Conservation (phyloP, 2,888 invertebrate genomes). For the Amiota mariae region DNA sequence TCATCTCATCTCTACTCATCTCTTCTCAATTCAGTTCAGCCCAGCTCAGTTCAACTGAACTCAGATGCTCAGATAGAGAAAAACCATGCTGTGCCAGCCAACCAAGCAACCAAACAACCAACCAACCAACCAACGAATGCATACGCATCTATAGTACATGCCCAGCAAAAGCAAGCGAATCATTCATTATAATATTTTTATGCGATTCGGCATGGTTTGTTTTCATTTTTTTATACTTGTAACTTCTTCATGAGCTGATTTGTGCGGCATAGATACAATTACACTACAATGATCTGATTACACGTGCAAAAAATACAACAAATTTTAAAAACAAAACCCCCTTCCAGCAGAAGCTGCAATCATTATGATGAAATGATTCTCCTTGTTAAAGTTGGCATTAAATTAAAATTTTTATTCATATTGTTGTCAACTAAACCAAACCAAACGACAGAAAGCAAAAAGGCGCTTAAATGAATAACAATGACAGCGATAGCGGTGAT, state of each 20-base stretch:
- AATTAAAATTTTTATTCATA: slow-evolving; percentile 66
- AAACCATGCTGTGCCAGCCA: not conserved
- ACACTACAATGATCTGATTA: slow-evolving; percentile 62
- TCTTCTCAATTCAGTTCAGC: not conserved
- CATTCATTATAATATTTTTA: slow-evolving; percentile 65
- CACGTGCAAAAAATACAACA: slow-evolving; percentile 55
- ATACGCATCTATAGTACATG: not conserved
- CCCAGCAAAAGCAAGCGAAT: slow-evolving; percentile 38
- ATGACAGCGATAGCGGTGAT: too few species aligned
- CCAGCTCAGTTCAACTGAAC: too few species aligned
- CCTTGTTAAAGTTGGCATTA: slow-evolving; percentile 30
- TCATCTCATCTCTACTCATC: not conserved
- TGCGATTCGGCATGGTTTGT: slow-evolving; percentile 32
- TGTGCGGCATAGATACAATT: slow-evolving; percentile 66
- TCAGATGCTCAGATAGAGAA: too few species aligned
- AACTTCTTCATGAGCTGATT: slow-evolving; percentile 59
- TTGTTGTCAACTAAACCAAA: slow-evolving; percentile 31
- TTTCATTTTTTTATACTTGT: slow-evolving; percentile 38
- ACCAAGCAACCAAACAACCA: not conserved
- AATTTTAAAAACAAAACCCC: slow-evolving; percentile 46
- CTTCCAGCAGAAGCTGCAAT: not conserved
- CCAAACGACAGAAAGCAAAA: too few species aligned
- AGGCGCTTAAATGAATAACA: too few species aligned
- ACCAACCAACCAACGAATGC: not conserved
- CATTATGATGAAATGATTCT: slow-evolving; percentile 8